Percentiles rank a stretch among this genome's conserved stretches.
Conservation (phyloP, 2,888 invertebrate species). For the Agrochola lychnidis region DNA sequence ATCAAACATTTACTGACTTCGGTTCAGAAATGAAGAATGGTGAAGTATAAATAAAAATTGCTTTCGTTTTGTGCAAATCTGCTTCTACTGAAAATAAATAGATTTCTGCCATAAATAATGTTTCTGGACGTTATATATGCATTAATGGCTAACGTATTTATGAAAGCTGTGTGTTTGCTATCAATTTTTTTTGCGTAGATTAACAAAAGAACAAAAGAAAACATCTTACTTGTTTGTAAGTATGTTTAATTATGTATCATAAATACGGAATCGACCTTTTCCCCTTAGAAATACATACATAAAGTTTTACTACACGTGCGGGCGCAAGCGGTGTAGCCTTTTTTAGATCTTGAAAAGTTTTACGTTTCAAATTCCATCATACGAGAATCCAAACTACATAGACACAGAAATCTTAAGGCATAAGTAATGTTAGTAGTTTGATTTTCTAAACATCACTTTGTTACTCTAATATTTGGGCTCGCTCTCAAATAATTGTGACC, state of each 20-base stretch:
- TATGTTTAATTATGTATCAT: neutral
- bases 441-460: slow-evolving; percentile 1
- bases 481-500: slow-evolving; percentile 16
- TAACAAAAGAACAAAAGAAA: slow-evolving; percentile 23
- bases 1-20: slow-evolving; percentile 36
- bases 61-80: slow-evolving; percentile 30
- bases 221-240: slow-evolving; percentile 5
- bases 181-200: slow-evolving; percentile 11
- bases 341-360: slow-evolving; percentile 17
- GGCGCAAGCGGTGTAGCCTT: neutral
- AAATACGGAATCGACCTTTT: slow-evolving; percentile 14
- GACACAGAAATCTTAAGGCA: neutral
- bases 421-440: neutral
- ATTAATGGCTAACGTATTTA: slow-evolving; percentile 18
- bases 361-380: neutral
- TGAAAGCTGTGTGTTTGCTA: slow-evolving; percentile 7
- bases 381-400: neutral
- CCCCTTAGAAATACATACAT: slow-evolving; percentile 18
- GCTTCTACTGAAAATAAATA: slow-evolving; percentile 21
- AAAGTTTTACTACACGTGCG: slow-evolving; percentile 7
- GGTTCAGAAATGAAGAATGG: slow-evolving; percentile 20
- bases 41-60: slow-evolving; percentile 20
- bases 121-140: slow-evolving; percentile 18
- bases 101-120: slow-evolving; percentile 23
- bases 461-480: neutral